A percentile compares a stretch with the other conserved stretches of the same genome.
These are phyloP conservation scores for Apamea monoglypha DNA, from an alignment of 2,888 invertebrate genomes.

Conservation along the genomic window DNA sequence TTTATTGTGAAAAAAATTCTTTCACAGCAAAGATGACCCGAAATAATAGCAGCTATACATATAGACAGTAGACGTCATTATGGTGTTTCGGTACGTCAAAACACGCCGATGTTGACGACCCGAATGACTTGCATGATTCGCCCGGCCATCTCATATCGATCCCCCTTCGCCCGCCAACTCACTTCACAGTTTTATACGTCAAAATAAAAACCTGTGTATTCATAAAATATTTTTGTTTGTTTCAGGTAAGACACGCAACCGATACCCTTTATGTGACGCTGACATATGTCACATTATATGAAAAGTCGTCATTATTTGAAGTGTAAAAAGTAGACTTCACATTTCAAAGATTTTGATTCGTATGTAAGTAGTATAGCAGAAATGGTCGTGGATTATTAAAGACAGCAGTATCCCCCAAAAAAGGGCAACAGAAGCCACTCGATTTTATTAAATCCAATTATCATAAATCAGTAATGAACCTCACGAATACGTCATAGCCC, in stretches of 20 bases:
- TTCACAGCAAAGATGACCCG: constrained; percentile 60
- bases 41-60: constrained; percentile 71
- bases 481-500: constrained; percentile 70
- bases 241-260: constrained; percentile 76
- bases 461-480: constrained; percentile 77
- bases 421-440: constrained; percentile 61
- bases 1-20: constrained; percentile 63
- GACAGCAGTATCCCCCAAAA: constrained; percentile 33
- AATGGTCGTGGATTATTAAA: constrained; percentile 9
- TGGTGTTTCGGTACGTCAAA: constrained; percentile 78
- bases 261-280: constrained; percentile 33
- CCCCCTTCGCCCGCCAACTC: constrained; percentile 70
- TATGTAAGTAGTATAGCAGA: constrained; percentile 5
- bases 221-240: constrained; percentile 73
- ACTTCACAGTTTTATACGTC: constrained; percentile 61
- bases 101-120: constrained; percentile 84
- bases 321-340: constrained; percentile 19
- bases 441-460: constrained; percentile 75
- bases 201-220: constrained; percentile 55
- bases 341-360: constrained; percentile 1
- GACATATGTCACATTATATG: constrained; percentile 34
- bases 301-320: constrained; percentile 10
- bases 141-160: constrained; percentile 80
- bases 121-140: constrained; percentile 85
- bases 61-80: constrained; percentile 75